A percentile compares a stretch with the other conserved stretches of the same genome.
These are phyloP conservation scores for Heliocidaris erythrogramma DNA, from an alignment of 35 echinoderm and acorn worm genomes.

Conservation along the genomic window DNA sequence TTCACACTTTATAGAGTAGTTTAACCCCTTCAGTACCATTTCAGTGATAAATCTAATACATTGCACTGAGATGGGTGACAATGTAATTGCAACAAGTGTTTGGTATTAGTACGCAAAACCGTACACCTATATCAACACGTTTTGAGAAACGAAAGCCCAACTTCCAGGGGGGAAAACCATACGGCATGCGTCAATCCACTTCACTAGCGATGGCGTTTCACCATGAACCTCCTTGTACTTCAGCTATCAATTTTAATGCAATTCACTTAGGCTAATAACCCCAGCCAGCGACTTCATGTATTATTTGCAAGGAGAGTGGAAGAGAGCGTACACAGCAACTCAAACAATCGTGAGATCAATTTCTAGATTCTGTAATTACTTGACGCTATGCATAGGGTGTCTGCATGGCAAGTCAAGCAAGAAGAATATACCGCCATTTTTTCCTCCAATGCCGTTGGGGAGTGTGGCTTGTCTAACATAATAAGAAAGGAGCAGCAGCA, in stretches of 20 bases:
- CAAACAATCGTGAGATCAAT: slow-evolving; percentile 47
- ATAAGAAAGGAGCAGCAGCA: slow-evolving; percentile 27
- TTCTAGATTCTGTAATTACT: slow-evolving; percentile 51
- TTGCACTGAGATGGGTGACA: neutral
- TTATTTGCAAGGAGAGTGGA: slow-evolving; percentile 17
- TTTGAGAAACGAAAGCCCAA: neutral
- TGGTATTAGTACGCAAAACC: neutral
- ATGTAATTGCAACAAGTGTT: neutral
- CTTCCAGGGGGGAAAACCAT: neutral
- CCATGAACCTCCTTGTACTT: slow-evolving; percentile 2
- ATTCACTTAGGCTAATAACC: slow-evolving; percentile 51
- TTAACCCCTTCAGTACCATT: too few relatives aligned
- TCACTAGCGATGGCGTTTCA: neutral
- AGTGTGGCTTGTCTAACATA: slow-evolving; percentile 7
- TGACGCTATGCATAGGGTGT: slow-evolving; percentile 29
- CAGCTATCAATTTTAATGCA: slow-evolving; percentile 49
- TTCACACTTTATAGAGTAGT: too few relatives aligned
- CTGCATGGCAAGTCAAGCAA: slow-evolving; percentile 47
- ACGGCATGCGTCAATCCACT: slow-evolving; percentile 6
- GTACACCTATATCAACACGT: neutral
- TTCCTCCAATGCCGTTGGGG: neutral
- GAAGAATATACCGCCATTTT: neutral
- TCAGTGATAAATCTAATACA: neutral
- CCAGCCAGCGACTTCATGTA: slow-evolving; percentile 31
- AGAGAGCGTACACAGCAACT: slow-evolving; percentile 12